phyloP scores from a whole-genome alignment of 2,888 invertebrate species.

The Hirudinaria manillensis region DNA sequence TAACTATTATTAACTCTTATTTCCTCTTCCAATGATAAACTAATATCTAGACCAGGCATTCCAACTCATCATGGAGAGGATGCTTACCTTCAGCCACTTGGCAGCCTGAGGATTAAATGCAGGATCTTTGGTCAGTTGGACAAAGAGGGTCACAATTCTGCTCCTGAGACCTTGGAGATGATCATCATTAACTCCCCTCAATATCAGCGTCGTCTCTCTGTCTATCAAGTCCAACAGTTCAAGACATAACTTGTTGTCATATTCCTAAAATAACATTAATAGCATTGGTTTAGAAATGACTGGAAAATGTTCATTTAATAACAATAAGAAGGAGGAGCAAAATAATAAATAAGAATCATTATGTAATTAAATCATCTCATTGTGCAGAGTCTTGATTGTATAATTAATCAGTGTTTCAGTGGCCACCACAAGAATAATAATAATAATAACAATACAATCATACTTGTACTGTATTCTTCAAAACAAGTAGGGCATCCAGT shows the following conservation, averaged over 20 bases:
- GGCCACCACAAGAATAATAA: neutral
- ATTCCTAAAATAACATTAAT: constrained; percentile 46
- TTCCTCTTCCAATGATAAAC: neutral
- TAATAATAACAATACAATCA: neutral
- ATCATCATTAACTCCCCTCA: constrained; percentile 61
- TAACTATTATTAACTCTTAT: neutral
- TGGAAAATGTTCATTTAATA: neutral
- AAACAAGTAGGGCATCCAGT: constrained; percentile 65
- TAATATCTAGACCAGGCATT: too few species aligned
- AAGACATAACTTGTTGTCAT: constrained; percentile 54
- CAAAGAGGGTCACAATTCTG: constrained; percentile 61
- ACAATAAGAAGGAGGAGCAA: neutral
- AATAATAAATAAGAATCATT: neutral
- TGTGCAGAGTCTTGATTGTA: neutral
- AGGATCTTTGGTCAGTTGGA: constrained; percentile 56
- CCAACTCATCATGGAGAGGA: neutral
- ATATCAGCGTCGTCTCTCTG: constrained; percentile 67
- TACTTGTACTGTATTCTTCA: constrained; percentile 65
- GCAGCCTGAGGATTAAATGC: constrained; percentile 55
- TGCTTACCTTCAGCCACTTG: neutral
- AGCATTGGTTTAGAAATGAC: neutral
- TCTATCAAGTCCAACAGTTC: constrained; percentile 64
- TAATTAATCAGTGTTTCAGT: neutral
- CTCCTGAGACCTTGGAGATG: constrained; percentile 65
- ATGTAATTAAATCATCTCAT: neutral